Percentiles rank a stretch among this genome's conserved stretches.
Conservation (phyloP, 2,113 vertebrate genomes). For the Platysternon megacephalum region DNA sequence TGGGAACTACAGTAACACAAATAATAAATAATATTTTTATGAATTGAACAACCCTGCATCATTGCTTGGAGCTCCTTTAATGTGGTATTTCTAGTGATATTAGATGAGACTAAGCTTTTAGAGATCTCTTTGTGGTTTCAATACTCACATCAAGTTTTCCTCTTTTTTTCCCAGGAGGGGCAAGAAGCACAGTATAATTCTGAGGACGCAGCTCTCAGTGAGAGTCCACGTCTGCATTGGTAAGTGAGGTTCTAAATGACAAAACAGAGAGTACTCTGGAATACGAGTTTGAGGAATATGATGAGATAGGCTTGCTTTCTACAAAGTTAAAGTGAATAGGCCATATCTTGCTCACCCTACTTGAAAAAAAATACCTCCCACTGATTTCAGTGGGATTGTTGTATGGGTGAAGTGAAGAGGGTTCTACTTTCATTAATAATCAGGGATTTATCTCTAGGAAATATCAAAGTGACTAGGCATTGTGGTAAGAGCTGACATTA, state of each 20-base stretch:
- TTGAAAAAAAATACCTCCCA: too few species aligned
- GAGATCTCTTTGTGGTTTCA: neutral
- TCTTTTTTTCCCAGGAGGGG: slow-evolving; percentile 80
- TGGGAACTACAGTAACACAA: neutral
- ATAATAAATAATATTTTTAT: neutral
- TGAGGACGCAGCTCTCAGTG: slow-evolving; percentile 93
- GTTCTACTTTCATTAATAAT: too few species aligned
- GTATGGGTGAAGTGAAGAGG: too few species aligned
- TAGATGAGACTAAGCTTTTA: neutral
- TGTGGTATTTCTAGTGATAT: neutral
- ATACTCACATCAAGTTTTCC: neutral
- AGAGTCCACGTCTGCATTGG: slow-evolving; percentile 96
- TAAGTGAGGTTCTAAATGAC: slow-evolving; percentile 77
- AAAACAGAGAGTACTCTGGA: fast-evolving
- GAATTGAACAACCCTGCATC: neutral
- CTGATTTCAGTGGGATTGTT: too few species aligned
- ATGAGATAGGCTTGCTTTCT: neutral
- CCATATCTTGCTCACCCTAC: neutral
- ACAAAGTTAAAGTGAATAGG: neutral
- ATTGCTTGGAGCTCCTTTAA: neutral
- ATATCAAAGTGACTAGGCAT: too few species aligned
- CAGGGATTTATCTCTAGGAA: too few species aligned
- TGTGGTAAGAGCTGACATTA: too few species aligned
- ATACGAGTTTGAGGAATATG: neutral
- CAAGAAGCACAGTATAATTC: slow-evolving; percentile 94